Evolutionary conservation across 2,888 invertebrate genomes (phyloP), one percentile per base, ranked within the genome.

Genomic region (Aphidoletes aphidimyza): DNA sequence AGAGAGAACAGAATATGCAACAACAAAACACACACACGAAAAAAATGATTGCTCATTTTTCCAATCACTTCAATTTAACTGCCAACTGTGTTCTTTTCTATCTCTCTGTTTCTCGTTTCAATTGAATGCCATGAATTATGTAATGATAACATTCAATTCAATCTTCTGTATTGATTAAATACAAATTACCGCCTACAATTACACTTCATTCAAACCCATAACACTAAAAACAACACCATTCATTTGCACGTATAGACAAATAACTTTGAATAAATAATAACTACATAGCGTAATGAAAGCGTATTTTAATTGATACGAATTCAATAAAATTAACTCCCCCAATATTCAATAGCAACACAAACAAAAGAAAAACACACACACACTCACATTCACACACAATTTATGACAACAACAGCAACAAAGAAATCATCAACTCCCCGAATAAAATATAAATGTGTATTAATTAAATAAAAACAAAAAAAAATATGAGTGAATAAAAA

Each of bases 221-320:
- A 47, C 9, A 47, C 8, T 19, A 47, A 47, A 47, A 3, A 47
- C 47, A 47, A 47, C 47, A 47, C 2, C 8, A 54, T 54, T 54
- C 54, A 22, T 54, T 54, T 42, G 17, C 26, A 2, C 26, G 5
- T 69, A 69, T 69, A 30, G 34, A 69, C 69, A 69, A 34, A 69
- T 69, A 69, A 69, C 11, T 69, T 69, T 26, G 26, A 69, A 69
- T 69, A 17, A 69, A n/a, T n/a, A 69, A 69, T 69, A 69, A 30
- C 69, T 30, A 69, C 69, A 69, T 69, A 69, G 30, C 69, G 69
- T 54, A 54, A 54, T 22, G 26, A 26, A 69, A 69, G 26, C 30
- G 69, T 69, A 69, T 30, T 69, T 26, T 69, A 69, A 54, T 69
- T 69, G 69, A 69, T 69, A 30, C 69, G 69, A 69, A n/a, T 30